Conservation (phyloP, 2,888 invertebrate genomes). For the Drosophila atripex region DNA sequence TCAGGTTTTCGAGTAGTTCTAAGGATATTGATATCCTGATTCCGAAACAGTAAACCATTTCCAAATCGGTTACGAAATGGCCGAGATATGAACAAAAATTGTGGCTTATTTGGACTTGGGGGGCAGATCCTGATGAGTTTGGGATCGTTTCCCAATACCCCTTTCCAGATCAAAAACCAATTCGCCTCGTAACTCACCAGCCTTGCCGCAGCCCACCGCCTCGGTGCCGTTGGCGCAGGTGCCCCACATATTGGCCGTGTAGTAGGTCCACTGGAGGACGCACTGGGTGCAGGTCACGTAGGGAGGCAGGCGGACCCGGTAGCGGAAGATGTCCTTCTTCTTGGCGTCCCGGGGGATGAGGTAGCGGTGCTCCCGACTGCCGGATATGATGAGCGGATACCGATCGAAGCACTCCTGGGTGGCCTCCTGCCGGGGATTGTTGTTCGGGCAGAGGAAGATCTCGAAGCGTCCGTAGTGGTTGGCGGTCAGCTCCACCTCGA, state of each 20-base stretch:
- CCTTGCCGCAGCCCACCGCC: conserved; percentile 94
- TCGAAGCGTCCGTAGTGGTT: conserved; percentile 95
- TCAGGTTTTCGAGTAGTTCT: no score
- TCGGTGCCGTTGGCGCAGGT: conserved; percentile 93
- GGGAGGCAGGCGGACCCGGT: conserved; percentile 91
- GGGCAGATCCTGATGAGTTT: no score
- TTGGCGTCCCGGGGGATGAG: conserved; percentile 89
- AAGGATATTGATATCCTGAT: no score
- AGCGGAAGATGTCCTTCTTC: conserved; percentile 88
- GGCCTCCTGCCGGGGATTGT: conserved; percentile 90
- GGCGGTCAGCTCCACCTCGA: conserved; percentile 94
- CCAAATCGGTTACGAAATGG: no score
- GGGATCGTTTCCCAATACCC: no score
- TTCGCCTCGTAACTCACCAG: conserved; percentile 81
- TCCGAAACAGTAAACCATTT: no score
- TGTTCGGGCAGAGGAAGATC: conserved; percentile 93
- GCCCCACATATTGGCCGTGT: conserved; percentile 95
- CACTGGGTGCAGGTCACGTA: conserved; percentile 94
- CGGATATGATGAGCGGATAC: conserved; percentile 89
- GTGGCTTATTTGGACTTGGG: no score
- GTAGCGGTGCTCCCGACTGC: conserved; percentile 89
- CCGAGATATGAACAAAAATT: no score
- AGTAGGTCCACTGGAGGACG: conserved; percentile 96
- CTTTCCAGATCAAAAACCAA: no score
- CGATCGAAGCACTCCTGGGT: conserved; percentile 93